A percentile compares a stretch with the other conserved stretches of the same genome.
These are phyloP conservation scores for Rana temporaria DNA, from an alignment of 2,113 vertebrate species.

Conservation along the genomic window DNA sequence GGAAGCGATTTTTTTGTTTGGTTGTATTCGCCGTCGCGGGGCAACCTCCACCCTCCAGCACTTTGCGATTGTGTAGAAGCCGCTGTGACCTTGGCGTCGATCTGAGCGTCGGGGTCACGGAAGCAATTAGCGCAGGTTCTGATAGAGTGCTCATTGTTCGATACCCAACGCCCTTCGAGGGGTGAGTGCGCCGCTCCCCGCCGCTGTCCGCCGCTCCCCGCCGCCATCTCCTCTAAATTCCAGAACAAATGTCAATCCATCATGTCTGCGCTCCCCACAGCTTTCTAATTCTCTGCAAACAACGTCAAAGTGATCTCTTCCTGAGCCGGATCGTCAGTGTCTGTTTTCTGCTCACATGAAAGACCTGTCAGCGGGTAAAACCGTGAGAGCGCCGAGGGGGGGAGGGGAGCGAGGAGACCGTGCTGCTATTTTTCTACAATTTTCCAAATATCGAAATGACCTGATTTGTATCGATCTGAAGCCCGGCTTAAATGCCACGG, in stretches of 20 bases:
- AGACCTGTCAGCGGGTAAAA: background rate
- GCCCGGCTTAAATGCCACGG: conserved; percentile 16
- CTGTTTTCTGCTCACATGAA: background rate
- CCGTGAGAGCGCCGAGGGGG: background rate
- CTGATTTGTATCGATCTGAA: conserved; percentile 14
- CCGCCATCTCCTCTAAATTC: background rate
- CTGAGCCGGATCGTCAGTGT: background rate
- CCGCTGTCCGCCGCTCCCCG: no score
- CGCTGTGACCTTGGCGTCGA: background rate
- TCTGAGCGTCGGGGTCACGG: background rate
- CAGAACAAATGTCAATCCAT: background rate
- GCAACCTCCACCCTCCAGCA: background rate
- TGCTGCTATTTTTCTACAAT: conserved; percentile 40
- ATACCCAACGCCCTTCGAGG: background rate
- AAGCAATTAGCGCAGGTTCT: background rate
- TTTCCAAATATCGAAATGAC: conserved; percentile 14
- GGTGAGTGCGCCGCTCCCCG: no score
- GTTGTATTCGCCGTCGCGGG: background rate
- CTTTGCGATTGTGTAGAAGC: background rate
- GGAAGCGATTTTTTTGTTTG: no score
- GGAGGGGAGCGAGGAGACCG: background rate
- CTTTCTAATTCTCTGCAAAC: background rate
- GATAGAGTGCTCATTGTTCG: background rate
- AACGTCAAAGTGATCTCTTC: background rate
- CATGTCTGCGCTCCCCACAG: background rate